Evolutionary conservation across 2,113 vertebrate genomes (phyloP).

Genomic region (Anas platyrhynchos): DNA sequence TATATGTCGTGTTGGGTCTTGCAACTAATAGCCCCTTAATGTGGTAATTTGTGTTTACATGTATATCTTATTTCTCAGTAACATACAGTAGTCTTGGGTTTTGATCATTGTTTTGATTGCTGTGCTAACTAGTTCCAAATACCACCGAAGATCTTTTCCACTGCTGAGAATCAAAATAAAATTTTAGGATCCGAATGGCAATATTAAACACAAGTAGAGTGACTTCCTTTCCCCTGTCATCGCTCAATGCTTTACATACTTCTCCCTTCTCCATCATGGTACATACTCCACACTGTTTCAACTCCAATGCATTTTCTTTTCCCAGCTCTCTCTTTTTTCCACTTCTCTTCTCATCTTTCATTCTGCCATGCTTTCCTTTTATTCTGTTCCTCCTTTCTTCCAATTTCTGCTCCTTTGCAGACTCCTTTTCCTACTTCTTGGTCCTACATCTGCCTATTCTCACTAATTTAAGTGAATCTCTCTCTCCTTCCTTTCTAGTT

Average conservation of each 20-base stretch:
- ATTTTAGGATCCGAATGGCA: neutral
- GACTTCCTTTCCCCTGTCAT: neutral
- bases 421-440: neutral
- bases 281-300: neutral
- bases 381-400: neutral
- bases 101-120: neutral
- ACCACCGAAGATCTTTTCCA: neutral
- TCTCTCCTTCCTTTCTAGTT: neutral
- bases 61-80: neutral
- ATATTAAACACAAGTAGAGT: neutral
- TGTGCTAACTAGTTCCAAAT: neutral
- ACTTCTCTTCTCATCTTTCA: neutral
- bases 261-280: accelerated
- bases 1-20: neutral
- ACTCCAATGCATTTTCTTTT: neutral
- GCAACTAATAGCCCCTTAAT: neutral
- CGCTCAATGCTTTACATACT: neutral
- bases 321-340: neutral
- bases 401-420: neutral
- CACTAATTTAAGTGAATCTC: neutral
- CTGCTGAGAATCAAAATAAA: neutral
- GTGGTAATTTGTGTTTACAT: neutral
- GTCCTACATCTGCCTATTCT: neutral
- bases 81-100: neutral
- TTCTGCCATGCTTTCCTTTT: neutral